Percentiles rank a stretch among this genome's conserved stretches.
Evolutionary conservation across 64 coral and sea anemone genomes (phyloP).

Genomic region (Porites australiensis): DNA sequence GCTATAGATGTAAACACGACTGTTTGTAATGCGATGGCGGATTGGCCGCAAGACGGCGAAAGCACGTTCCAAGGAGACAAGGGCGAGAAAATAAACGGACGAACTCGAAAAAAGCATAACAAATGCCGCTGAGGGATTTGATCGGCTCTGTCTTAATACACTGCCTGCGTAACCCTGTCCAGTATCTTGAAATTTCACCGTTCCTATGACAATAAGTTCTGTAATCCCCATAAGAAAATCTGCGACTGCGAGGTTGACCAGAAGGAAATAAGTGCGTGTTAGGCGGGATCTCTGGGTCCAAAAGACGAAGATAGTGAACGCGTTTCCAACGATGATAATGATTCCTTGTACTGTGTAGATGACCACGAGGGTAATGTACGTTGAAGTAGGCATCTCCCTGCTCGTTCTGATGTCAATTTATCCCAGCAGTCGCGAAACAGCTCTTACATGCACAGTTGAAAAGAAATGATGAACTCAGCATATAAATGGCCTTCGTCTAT

Average conservation of each 20-base stretch:
- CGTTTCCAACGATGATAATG: background rate
- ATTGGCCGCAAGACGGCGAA: too few relatives aligned
- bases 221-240: constrained; percentile 12
- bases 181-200: too few relatives aligned
- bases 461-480: too few relatives aligned
- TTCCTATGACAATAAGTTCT: background rate
- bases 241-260: background rate
- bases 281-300: background rate
- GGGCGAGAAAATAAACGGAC: background rate
- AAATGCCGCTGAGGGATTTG: background rate
- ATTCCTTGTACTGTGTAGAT: background rate
- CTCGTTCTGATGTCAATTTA: too few relatives aligned
- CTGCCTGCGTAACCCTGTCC: too few relatives aligned
- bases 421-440: too few relatives aligned
- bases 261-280: background rate
- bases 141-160: too few relatives aligned
- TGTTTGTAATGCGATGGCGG: too few relatives aligned
- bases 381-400: background rate
- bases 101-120: background rate
- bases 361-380: background rate
- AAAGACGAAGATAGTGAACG: background rate
- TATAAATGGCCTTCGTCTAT: too few relatives aligned
- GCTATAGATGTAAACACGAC: too few relatives aligned
- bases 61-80: too few relatives aligned
- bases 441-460: too few relatives aligned